Conservation (phyloP, 2,888 invertebrate species). For the Acanthococcus lagerstroemiae region DNA sequence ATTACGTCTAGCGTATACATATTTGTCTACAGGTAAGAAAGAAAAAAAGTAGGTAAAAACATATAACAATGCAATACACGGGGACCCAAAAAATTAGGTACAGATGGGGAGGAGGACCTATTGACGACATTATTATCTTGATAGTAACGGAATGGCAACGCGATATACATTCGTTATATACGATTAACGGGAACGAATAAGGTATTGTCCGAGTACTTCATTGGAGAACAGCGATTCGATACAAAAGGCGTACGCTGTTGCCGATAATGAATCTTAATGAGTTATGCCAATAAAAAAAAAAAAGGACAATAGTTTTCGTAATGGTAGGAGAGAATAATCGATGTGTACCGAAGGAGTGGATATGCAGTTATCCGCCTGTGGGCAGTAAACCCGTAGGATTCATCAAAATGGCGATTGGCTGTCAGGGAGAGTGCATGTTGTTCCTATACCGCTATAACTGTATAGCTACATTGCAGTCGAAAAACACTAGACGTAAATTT, state of each 20-base stretch:
- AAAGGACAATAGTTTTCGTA: background rate
- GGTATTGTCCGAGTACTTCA: constrained; percentile 27
- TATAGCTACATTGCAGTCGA: too few relatives aligned
- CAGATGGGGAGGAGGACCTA: constrained; percentile 23
- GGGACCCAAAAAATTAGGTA: constrained; percentile 17
- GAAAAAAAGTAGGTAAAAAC: constrained; percentile 22
- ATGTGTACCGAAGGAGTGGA: too few relatives aligned
- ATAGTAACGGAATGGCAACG: constrained; percentile 19
- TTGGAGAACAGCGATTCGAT: constrained; percentile 25
- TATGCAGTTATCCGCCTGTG: too few relatives aligned
- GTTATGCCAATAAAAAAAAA: constrained; percentile 20
- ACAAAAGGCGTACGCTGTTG: constrained; percentile 19
- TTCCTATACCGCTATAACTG: too few relatives aligned
- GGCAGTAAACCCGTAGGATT: too few relatives aligned
- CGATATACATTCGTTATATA: constrained; percentile 20
- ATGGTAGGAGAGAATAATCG: too few relatives aligned
- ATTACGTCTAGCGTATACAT: background rate
- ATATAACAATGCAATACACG: constrained; percentile 10
- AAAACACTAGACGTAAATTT: too few relatives aligned
- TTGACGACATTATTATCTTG: constrained; percentile 26
- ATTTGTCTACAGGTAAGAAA: background rate
- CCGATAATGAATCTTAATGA: constrained; percentile 28
- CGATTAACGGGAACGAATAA: constrained; percentile 29
- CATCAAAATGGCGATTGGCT: too few relatives aligned
- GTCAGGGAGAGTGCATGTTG: too few relatives aligned